Base-by-base conservation (phyloP, 2,113 vertebrate genomes). In the Bubo blakistoni region DNA sequence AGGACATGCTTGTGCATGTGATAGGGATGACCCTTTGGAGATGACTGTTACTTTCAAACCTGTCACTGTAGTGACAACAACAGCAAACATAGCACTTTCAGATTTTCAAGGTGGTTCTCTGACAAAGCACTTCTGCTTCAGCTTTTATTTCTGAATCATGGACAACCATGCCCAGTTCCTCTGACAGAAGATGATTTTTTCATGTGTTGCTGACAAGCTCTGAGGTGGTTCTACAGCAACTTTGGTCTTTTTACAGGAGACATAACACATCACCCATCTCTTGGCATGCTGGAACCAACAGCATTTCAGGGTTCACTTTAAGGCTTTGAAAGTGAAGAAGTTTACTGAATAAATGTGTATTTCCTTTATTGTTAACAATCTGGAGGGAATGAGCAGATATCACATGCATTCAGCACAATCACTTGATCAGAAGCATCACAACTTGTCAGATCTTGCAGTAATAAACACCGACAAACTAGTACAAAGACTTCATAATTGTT, bases 1-100 rank as follows among this genome's bases (percentile, higher is more conserved):
- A 51, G 2, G 3, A 1, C 3, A 7, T 52, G 11, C 7, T 40
- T 47, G 9, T 42, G 16, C 10, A 5, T 2, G 3, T 18, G 16
- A 12, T 7, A 47, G 4, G 10, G 6, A 15, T 80, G 15, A 42
- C 32, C 22, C 27, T n/a, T 30, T 46, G 16, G 18, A 69, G 11
- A 27, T 29, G 15, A 17, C 5, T 22, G 4, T 7, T 38, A 7
- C 4, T 12, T 70, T 19, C 40, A 84, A 65, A 74, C 7, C 30
- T 70, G 9, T 5, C 18, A 11, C 27, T 24, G 16, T 16, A 69
- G 11, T 1, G 19, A 7, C 10, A 29, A 3, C 4, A 66, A 24
- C 2, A 55, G 22, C 3, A 38, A 70, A 61, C 6, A 11, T 11
- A 84, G 6, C 5, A 7, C 11, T 72, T 5, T 30, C 9, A 38